phyloP scores from a whole-genome alignment of 2,888 invertebrate species.

The Sminthurinus aureus region DNA sequence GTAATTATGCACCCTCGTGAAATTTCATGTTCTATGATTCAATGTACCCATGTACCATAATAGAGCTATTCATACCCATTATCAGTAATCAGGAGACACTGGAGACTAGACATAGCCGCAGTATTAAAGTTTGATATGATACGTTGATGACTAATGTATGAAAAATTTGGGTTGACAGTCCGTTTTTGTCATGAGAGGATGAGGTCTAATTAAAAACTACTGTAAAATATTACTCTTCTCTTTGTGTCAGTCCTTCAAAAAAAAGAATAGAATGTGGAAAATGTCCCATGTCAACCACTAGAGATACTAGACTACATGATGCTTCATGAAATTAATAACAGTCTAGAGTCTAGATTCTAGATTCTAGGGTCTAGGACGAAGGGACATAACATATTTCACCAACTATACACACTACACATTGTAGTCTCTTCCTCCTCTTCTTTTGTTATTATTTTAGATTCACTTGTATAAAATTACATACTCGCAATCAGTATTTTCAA shows the following conservation, averaged over 20 bases:
- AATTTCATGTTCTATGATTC: too few species aligned
- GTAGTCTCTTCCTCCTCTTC: not conserved
- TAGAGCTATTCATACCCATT: too few species aligned
- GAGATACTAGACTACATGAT: not conserved
- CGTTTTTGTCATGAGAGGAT: conserved; percentile 1
- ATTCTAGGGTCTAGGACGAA: not conserved
- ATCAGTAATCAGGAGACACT: too few species aligned
- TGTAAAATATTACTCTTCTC: conserved; percentile 32
- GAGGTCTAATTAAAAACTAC: conserved; percentile 32
- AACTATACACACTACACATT: not conserved
- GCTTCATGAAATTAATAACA: too few species aligned
- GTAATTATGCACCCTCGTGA: too few species aligned
- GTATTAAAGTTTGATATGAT: conserved; percentile 9
- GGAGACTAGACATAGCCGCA: not conserved
- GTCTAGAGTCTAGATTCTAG: too few species aligned
- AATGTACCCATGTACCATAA: too few species aligned
- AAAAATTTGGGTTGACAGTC: conserved; percentile 36
- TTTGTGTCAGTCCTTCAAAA: not conserved
- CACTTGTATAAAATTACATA: too few species aligned
- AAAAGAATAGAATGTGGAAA: not conserved
- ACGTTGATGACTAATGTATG: conserved; percentile 38
- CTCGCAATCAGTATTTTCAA: too few species aligned
- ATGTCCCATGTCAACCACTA: not conserved
- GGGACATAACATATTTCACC: too few species aligned
- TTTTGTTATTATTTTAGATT: not conserved